phyloP scores from a whole-genome alignment of 35 echinoderm and acorn worm genomes.

The Chiridota heheva region DNA sequence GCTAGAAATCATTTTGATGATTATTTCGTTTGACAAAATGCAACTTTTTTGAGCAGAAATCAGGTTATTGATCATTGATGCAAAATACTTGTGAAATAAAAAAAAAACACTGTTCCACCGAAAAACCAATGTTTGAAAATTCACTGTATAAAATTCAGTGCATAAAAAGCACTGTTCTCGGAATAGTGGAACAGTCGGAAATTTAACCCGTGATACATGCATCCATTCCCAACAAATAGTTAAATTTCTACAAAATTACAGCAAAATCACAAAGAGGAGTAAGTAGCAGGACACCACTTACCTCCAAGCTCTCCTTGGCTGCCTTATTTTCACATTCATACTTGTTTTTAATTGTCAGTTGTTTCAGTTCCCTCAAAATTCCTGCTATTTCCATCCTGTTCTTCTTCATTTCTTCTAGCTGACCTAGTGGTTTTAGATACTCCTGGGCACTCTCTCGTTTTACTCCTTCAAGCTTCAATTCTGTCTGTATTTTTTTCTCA shows the following conservation, averaged over 20 bases:
- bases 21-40: no score
- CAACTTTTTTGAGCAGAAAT: no score
- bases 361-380: slow-evolving; percentile 72
- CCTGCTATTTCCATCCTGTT: slow-evolving; percentile 67
- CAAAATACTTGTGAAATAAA: no score
- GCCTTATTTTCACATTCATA: slow-evolving; percentile 92
- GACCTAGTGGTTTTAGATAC: slow-evolving; percentile 81
- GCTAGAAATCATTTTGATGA: no score
- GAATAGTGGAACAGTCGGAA: background rate
- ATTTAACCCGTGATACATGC: background rate
- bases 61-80: no score
- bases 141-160: no score
- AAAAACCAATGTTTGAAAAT: no score
- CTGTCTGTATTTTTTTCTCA: slow-evolving; percentile 76
- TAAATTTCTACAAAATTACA: background rate
- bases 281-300: slow-evolving; percentile 25
- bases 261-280: background rate
- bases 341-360: slow-evolving; percentile 91
- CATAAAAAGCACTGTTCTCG: no score
- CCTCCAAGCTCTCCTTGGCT: slow-evolving; percentile 85
- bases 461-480: slow-evolving; percentile 72
- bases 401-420: slow-evolving; percentile 72
- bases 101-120: no score
- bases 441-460: slow-evolving; percentile 62
- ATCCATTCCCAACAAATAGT: background rate